Evolutionary conservation across 53 echinoderm and acorn worm species (phyloP), one percentile per base, ranked within the genome.

Genomic region (Zoroaster sp.): DNA sequence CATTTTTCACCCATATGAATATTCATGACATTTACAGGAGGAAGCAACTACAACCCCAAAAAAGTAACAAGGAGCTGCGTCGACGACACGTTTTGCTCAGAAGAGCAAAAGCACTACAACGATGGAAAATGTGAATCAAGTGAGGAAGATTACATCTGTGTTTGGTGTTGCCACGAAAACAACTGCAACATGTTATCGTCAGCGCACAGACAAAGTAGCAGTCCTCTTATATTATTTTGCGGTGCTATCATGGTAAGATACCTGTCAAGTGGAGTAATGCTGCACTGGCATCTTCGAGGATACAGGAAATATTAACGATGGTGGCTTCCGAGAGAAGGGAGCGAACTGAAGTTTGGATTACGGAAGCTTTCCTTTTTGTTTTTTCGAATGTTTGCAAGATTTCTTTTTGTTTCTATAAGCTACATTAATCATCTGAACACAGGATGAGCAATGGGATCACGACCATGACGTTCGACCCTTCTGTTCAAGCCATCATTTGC

Each of bases 41-140:
- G 90, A 18, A 79, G 87, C n/a, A 66, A 79, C 69, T 73, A 49
- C 15, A 66, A 45, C 23, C 85, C 85, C n/a, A 86, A 87, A 37
- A 93, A 73, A 30, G 90, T 93, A 5, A 90, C 93, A 15, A 86
- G 90, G 40, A 93, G 93, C 74, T 93, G 93, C 21, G 93, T 93
- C 15, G 93, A 93, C 66, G 87, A 93, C 68, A 93, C 87, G 13
- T 93, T 93, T 44, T 93, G 93, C 40, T 78, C 87, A 3, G 73
- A 63, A 37, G 90, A 90, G 87, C 20, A 87, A 80, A 51, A 78
- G 51, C 5, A n/a, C 37, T 71, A 87, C 73, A 53, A 87, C 25
- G 73, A 82, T 12, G 69, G 80, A 4, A 43, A 79, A 54, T 90
- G 90, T 12, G 37, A 67, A 0, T 35, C 18, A 21, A 44, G 59